These are phyloP conservation scores for Chrysolina haemoptera DNA, from an alignment of 2,888 invertebrate genomes.

Conservation along the genomic window DNA sequence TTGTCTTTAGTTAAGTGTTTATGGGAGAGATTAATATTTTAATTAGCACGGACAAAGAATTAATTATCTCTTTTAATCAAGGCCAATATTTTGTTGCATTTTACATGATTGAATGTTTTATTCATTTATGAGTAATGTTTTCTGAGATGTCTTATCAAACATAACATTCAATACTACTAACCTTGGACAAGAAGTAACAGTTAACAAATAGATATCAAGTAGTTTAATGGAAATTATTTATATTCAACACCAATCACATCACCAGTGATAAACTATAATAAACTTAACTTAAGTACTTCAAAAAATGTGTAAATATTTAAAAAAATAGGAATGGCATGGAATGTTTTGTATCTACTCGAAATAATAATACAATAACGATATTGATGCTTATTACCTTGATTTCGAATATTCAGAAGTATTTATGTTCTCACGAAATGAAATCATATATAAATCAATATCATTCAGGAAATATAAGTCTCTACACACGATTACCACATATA, in stretches of 20 bases:
- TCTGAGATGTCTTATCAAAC: too few relatives aligned
- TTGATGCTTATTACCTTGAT: conserved; percentile 1
- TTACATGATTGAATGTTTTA: too few relatives aligned
- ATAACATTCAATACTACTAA: too few relatives aligned
- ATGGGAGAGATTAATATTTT: too few relatives aligned
- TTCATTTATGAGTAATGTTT: too few relatives aligned
- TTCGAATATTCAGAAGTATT: not conserved
- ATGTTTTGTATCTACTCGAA: conserved; percentile 44
- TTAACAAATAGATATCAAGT: too few relatives aligned
- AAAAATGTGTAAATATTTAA: conserved; percentile 31
- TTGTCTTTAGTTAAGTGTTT: too few relatives aligned
- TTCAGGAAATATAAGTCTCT: conserved; percentile 22
- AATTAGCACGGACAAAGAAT: too few relatives aligned
- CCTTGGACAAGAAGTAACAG: too few relatives aligned
- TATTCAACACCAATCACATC: not conserved
- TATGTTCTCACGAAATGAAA: conserved; percentile 12
- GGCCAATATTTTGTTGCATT: too few relatives aligned
- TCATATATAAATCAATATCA: not conserved
- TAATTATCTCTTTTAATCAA: too few relatives aligned
- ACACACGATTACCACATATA: conserved; percentile 25
- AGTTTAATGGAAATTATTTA: not conserved
- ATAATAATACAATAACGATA: conserved; percentile 7
- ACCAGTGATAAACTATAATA: conserved; percentile 55
- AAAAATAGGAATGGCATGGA: conserved; percentile 58
- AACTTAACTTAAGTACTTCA: conserved; percentile 55